A percentile compares a stretch with the other conserved stretches of the same genome.
phyloP scores from a whole-genome alignment of 2,797 vertebrate genomes.

The Scolopax rusticola region DNA sequence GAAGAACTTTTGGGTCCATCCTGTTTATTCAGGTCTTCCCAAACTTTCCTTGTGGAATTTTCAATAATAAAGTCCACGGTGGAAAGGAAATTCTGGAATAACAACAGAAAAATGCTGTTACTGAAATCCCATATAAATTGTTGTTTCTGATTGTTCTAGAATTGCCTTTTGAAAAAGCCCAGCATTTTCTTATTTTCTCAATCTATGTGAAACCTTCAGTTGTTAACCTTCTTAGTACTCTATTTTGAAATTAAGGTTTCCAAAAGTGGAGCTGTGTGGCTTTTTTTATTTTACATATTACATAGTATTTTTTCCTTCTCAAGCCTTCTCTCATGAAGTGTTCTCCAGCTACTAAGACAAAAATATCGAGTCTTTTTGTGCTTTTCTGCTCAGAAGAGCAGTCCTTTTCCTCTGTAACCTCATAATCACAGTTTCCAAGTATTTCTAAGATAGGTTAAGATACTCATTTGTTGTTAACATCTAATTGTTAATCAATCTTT shows the following conservation, averaged over 20 bases:
- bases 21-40: constrained; percentile 78
- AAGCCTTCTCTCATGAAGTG: not conserved
- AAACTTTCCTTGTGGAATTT: constrained; percentile 59
- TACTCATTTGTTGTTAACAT: not conserved
- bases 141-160: not conserved
- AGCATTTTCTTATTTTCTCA: not conserved
- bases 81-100: constrained; percentile 82
- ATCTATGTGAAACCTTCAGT: not conserved
- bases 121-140: not conserved
- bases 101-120: constrained; percentile 16
- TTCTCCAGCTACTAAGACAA: not conserved
- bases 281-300: not conserved
- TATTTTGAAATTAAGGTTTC: not conserved
- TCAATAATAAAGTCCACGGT: constrained; percentile 79
- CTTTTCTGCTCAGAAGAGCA: not conserved
- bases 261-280: not conserved
- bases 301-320: not conserved
- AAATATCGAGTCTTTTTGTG: not conserved
- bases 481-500: not conserved
- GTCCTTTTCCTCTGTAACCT: not conserved
- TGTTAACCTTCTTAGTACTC: not conserved
- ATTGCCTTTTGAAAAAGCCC: not conserved
- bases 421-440: not conserved
- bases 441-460: not conserved
- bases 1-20: constrained; percentile 55